Evolutionary conservation across 2,113 vertebrate genomes (phyloP).

Genomic region (Ctenomys sociabilis): DNA sequence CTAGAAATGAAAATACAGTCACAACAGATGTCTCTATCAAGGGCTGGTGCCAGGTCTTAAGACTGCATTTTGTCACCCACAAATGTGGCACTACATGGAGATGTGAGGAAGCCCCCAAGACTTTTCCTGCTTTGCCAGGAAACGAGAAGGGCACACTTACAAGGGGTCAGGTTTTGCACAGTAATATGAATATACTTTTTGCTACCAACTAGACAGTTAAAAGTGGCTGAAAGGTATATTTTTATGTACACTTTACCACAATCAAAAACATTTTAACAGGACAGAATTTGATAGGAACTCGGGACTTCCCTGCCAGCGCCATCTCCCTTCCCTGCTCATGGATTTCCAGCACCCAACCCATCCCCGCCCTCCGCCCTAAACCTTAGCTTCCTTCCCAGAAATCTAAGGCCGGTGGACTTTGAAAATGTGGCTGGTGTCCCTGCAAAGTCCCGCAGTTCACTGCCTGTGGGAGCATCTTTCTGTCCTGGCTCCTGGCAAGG

Average conservation of each 20-base stretch:
- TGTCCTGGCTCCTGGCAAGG: not conserved
- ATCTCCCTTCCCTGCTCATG: not conserved
- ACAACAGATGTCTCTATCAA: constrained; percentile 50
- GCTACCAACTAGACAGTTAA: not conserved
- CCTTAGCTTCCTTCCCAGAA: not conserved
- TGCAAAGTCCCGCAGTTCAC: not conserved
- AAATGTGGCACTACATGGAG: not conserved
- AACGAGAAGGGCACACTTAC: not conserved
- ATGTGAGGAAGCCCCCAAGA: not conserved
- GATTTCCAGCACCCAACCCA: not conserved
- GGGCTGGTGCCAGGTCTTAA: constrained; percentile 52
- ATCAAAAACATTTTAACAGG: not conserved
- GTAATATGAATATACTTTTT: not conserved
- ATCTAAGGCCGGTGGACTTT: not conserved
- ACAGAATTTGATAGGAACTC: not conserved
- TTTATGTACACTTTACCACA: not conserved
- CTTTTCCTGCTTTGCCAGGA: not conserved
- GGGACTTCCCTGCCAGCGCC: not conserved
- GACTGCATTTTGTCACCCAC: constrained; percentile 28
- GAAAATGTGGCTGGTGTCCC: not conserved
- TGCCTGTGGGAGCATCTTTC: not conserved
- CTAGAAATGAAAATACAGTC: constrained; percentile 57
- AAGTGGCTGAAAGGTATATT: not conserved
- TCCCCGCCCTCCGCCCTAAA: not conserved
- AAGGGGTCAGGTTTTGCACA: not conserved